Conservation (phyloP, 2,888 invertebrate species). For the Acanthosoma haemorrhoidale region DNA sequence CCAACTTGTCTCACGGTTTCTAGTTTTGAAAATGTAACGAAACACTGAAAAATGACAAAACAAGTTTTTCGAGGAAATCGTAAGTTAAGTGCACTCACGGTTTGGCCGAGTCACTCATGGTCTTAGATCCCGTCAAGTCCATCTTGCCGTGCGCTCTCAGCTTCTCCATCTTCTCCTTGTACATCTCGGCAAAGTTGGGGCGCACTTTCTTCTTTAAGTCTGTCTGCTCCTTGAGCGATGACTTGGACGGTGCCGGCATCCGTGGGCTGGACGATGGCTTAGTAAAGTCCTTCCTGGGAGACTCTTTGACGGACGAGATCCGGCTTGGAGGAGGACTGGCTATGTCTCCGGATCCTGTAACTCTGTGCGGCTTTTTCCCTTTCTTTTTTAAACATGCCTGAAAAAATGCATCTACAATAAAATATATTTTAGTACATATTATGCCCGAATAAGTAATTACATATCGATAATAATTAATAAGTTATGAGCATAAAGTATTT, state of each 20-base stretch:
- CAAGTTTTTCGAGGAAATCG: too few species aligned
- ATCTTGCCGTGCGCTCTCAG: background rate
- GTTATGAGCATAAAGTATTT: too few species aligned
- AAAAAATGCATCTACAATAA: too few species aligned
- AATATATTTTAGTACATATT: too few species aligned
- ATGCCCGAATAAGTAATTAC: too few species aligned
- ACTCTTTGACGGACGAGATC: background rate
- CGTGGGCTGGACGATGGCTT: background rate
- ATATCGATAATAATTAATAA: too few species aligned
- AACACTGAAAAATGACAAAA: too few species aligned
- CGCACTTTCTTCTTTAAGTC: background rate
- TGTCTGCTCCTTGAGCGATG: background rate
- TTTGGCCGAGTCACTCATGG: background rate
- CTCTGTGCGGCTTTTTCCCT: background rate
- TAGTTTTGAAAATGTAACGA: too few species aligned
- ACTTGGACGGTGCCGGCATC: background rate
- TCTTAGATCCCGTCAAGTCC: background rate
- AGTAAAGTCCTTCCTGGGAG: background rate
- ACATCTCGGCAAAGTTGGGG: background rate
- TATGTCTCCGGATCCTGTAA: background rate
- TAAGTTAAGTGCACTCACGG: too few species aligned
- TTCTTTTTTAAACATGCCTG: background rate
- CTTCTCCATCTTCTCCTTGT: background rate
- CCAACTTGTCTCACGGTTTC: too few species aligned
- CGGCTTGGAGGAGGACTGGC: background rate